Evolutionary conservation across 2,797 vertebrate genomes (phyloP), one percentile per base, ranked within the genome.

Genomic region (Pseudotriccus pelzelni): DNA sequence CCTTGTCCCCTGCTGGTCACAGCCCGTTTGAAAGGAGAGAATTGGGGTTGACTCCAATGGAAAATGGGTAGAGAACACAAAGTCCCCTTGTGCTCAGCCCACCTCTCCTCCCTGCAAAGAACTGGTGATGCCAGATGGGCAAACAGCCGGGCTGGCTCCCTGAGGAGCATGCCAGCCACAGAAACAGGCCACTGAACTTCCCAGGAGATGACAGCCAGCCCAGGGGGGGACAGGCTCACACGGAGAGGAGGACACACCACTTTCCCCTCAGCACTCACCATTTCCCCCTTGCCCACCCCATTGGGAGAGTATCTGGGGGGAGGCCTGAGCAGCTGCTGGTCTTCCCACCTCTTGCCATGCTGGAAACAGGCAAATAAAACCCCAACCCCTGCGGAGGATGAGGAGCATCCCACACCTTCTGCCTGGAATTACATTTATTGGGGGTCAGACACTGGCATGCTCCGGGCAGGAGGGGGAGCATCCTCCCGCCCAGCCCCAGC

Each of bases 201-300:
- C 66, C 56, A 16, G 0, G 16, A 52, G 43, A 25, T 34, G 80
- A 74, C 79, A 59, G 60, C 50, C 77, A 62, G 18, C 59, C 32
- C 1, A 0, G 32, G 34, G 86, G 68, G 64, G 39, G 59, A 60
- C 56, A 36, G 37, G 21, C 52, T 78, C 3, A 0, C 67, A 43
- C 0, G 0, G 30, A 47, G 18, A 30, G 28, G 19, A 12, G 49
- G 22, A 7, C 55, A 25, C 2, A 1, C 1, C 0, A 0, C 5
- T 85, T 49, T 56, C n/a, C 21, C 34, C 64, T 49, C 93, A 75
- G 37, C 43, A 7, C 24, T 64, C 70, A 4, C 32, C 6, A 0
- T 4, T 55, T 24, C 74, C 24, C 49, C 20, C 3, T 55, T 16
- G 32, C 39, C 72, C 32, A 7, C 32, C 2, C 6, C 5, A 1